Evolutionary conservation across 1,140 invertebrate species (phyloP), one percentile per base, ranked within the genome.

Genomic region (Hetaerina americana): DNA sequence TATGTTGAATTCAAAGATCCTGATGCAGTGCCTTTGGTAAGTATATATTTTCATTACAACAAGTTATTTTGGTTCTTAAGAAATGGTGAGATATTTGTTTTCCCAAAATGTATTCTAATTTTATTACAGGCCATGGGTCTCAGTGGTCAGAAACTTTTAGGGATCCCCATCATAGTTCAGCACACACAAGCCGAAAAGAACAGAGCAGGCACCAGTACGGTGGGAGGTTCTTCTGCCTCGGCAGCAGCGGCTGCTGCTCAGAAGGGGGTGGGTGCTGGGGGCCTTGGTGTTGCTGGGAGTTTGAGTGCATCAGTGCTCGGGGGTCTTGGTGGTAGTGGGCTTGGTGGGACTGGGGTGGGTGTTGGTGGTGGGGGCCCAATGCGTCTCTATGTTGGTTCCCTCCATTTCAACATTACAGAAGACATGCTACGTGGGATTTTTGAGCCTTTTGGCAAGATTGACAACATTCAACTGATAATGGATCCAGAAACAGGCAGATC

Each of bases 1-100:
- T 99, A 99, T 82, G 96, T 99, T 68, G 98, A 99, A 83, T 99
- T 99, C 81, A 92, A 92, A 78, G 96, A 99, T 84, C 92, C 96
- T 15, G 96, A 99, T 84, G 97, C 96, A 74, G 97, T 99, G 26
- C 90, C 95, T 73, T 83, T 99, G 82, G 92, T 93, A 82, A 87
- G 86, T 85, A 73, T 66, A 18, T 70, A 8, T 26, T 26, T 12
- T 31, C 66, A 70, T 73, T 40, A 5, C 1, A 68, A 68, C 49
- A 69, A 40, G 40, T 70, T 66, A 15, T 68, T 40, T 26, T 26
- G 25, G 22, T 40, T 69, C 26, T 25, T 68, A 25, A n/a, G 49
- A 27, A 26, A 70, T 68, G 71, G 26, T 26, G 24, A 28, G 26
- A 68, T 71, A 26, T 74, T 72, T 40, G 70, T 71, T 73, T 72